Conservation (phyloP, 2,888 invertebrate genomes). For the Teinopalpus imperialis region DNA sequence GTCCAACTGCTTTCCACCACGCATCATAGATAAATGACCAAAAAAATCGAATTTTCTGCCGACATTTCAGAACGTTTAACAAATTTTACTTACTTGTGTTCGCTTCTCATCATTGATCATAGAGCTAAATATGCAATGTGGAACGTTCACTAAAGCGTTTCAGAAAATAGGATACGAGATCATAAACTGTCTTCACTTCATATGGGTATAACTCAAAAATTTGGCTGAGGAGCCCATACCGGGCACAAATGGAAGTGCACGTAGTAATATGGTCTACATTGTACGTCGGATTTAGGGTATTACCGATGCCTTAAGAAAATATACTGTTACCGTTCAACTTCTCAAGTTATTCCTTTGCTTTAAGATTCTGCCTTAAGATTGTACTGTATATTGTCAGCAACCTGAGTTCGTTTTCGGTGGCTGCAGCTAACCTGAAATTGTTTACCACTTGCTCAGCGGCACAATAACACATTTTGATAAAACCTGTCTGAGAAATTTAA, state of each 20-base stretch:
- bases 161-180: slow-evolving; percentile 56
- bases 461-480: too few species aligned
- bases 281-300: slow-evolving; percentile 62
- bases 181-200: slow-evolving; percentile 70
- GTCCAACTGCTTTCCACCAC: too few species aligned
- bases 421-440: slow-evolving; percentile 14
- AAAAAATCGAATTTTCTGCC: too few species aligned
- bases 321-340: slow-evolving; percentile 45
- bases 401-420: too few species aligned
- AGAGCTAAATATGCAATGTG: slow-evolving; percentile 59
- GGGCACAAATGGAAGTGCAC: slow-evolving; percentile 57
- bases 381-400: too few species aligned
- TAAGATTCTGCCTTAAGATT: slow-evolving; percentile 21
- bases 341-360: slow-evolving; percentile 42
- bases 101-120: slow-evolving; percentile 41
- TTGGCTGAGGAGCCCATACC: slow-evolving; percentile 62
- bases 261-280: slow-evolving; percentile 61
- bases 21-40: background rate
- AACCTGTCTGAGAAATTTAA: too few species aligned
- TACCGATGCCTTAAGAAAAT: slow-evolving; percentile 52
- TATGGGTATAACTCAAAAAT: slow-evolving; percentile 71
- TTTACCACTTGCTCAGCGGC: too few species aligned
- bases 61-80: background rate
- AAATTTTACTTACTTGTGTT: slow-evolving; percentile 25
- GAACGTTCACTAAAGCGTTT: slow-evolving; percentile 49